These are phyloP conservation scores for Orchesella cincta DNA, from an alignment of 1,140 invertebrate species.

Conservation along the genomic window DNA sequence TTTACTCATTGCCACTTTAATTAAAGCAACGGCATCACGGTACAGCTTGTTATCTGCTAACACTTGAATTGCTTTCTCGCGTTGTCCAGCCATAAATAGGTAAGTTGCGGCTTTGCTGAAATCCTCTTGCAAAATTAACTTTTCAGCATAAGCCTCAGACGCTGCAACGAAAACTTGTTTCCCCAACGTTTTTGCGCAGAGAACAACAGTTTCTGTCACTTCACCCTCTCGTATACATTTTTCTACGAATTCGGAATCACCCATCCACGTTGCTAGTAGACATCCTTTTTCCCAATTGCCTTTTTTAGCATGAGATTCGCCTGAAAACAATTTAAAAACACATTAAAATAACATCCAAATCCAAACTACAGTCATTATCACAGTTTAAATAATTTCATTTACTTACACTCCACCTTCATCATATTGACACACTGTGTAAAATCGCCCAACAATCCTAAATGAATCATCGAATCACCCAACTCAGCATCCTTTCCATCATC, in stretches of 20 bases:
- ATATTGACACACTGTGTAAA: constrained; percentile 3
- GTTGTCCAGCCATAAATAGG: constrained; percentile 6
- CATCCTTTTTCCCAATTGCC: constrained; percentile 13
- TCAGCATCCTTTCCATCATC: neutral
- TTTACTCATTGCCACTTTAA: neutral
- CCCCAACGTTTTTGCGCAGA: neutral
- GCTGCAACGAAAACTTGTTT: constrained; percentile 25
- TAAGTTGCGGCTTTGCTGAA: constrained; percentile 30
- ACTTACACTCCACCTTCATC: constrained; percentile 25
- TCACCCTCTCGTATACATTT: constrained; percentile 27
- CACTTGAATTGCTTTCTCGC: constrained; percentile 34
- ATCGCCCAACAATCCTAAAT: constrained; percentile 32
- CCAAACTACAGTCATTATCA: neutral
- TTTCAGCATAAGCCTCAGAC: constrained; percentile 22
- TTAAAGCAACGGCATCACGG: constrained; percentile 39
- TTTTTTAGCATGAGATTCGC: constrained; percentile 7
- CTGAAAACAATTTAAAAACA: constrained; percentile 6
- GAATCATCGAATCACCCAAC: neutral
- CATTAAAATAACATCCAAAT: neutral
- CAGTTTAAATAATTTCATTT: neutral
- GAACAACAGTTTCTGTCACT: constrained; percentile 38
- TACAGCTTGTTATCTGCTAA: constrained; percentile 31
- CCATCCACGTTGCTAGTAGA: constrained; percentile 27
- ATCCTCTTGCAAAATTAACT: constrained; percentile 31
- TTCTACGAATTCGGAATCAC: constrained; percentile 23